Percentiles rank a stretch among this genome's conserved stretches.
These are phyloP conservation scores for Vandiemenella viatica DNA, from an alignment of 2,888 invertebrate genomes.

Conservation along the genomic window DNA sequence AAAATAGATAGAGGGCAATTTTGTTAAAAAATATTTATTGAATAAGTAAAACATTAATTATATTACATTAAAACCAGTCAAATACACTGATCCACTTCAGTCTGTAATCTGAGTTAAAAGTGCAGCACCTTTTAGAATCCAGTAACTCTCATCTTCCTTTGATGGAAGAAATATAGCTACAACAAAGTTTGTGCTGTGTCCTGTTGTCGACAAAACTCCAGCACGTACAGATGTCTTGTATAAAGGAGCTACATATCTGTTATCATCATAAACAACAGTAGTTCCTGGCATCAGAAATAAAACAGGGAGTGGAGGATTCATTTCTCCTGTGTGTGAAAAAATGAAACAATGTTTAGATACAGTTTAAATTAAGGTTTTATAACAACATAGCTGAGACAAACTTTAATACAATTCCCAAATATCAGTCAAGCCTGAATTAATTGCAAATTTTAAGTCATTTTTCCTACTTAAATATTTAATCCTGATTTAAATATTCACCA, in stretches of 20 bases:
- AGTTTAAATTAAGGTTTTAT: background rate
- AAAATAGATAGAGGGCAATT: no score
- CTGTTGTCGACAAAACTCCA: conserved; percentile 76
- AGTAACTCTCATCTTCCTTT: conserved; percentile 48
- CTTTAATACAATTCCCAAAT: background rate
- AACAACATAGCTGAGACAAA: background rate
- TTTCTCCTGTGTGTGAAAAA: conserved; percentile 57
- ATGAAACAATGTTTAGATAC: no score
- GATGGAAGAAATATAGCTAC: conserved; percentile 60
- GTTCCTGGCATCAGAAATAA: conserved; percentile 49
- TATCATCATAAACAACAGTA: conserved; percentile 23
- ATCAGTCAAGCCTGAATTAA: background rate
- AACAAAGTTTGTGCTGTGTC: conserved; percentile 87
- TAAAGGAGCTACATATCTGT: conserved; percentile 57
- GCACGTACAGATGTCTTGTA: conserved; percentile 82
- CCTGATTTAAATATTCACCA: background rate
- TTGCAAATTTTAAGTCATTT: background rate
- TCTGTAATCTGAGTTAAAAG: conserved; percentile 69
- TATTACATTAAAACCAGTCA: no score
- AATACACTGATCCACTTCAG: no score
- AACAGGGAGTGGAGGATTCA: conserved; percentile 57
- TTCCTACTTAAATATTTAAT: background rate
- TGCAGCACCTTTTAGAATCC: conserved; percentile 82
- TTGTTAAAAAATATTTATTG: no score
- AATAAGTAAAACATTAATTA: no score